Evolutionary conservation across 2,888 invertebrate genomes (phyloP).

Genomic region (Sylvicola cinctus): DNA sequence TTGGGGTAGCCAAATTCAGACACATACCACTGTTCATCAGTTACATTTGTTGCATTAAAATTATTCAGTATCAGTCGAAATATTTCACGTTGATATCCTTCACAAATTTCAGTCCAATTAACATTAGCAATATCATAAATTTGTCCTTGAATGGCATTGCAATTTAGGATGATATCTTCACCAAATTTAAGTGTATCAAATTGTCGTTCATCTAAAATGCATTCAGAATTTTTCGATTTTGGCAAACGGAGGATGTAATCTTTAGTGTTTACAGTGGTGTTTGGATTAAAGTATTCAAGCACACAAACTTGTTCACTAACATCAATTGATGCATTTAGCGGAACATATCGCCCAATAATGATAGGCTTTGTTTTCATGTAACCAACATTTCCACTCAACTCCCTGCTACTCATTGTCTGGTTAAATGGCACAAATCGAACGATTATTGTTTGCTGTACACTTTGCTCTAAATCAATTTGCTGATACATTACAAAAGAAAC

Average conservation of each 20-base stretch:
- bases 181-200: constrained; percentile 14
- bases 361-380: constrained; percentile 16
- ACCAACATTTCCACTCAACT: constrained; percentile 16
- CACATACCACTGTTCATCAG: constrained; percentile 6
- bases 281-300: constrained; percentile 14
- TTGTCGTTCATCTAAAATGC: constrained; percentile 1
- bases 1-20: constrained; percentile 19
- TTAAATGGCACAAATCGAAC: constrained; percentile 12
- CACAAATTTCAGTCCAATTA: constrained; percentile 18
- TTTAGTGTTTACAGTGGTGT: not conserved
- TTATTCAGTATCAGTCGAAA: constrained; percentile 9
- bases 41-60: constrained; percentile 4
- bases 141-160: constrained; percentile 9
- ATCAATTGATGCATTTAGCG: constrained; percentile 11
- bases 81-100: constrained; percentile 13
- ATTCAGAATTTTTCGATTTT: not conserved
- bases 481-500: constrained; percentile 6
- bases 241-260: constrained; percentile 3
- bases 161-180: constrained; percentile 15
- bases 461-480: not conserved
- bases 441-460: constrained; percentile 10
- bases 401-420: constrained; percentile 5
- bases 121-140: constrained; percentile 2
- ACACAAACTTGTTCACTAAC: constrained; percentile 8
- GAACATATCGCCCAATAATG: constrained; percentile 13